Percentiles rank a stretch among this genome's conserved stretches.
phyloP scores from a whole-genome alignment of 2,113 vertebrate genomes.

The Nerophis ophidion region DNA sequence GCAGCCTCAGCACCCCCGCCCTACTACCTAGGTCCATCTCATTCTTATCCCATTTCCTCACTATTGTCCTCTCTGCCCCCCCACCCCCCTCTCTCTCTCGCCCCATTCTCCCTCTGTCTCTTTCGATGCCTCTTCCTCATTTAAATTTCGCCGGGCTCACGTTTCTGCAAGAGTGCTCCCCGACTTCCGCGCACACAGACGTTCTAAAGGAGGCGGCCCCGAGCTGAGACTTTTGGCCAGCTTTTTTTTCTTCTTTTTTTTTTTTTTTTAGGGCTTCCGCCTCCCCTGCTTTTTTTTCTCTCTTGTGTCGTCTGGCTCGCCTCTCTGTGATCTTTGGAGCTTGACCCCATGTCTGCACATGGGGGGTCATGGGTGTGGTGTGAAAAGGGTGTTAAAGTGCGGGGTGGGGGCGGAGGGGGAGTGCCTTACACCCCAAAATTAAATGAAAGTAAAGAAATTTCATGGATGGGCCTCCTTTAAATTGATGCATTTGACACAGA shows the following conservation, averaged over 20 bases:
- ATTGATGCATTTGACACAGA: constrained; percentile 19
- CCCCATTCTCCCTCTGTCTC: constrained; percentile 31
- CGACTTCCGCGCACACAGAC: constrained; percentile 63
- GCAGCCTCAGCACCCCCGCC: constrained; percentile 68
- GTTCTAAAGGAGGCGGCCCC: constrained; percentile 59
- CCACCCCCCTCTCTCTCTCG: neutral
- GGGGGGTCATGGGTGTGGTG: constrained; percentile 64
- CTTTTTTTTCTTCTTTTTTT: constrained; percentile 48
- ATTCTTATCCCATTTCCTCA: constrained; percentile 64
- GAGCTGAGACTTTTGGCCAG: constrained; percentile 55
- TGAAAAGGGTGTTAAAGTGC: constrained; percentile 53
- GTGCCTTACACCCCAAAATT: constrained; percentile 20
- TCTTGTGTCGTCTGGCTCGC: constrained; percentile 49
- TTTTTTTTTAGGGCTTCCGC: constrained; percentile 57
- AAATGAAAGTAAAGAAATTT: constrained; percentile 52
- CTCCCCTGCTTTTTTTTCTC: constrained; percentile 42
- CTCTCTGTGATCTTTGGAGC: constrained; percentile 76
- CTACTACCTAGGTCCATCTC: constrained; percentile 57
- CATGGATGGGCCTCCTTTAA: constrained; percentile 44
- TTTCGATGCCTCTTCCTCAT: constrained; percentile 68
- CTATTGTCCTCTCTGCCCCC: constrained; percentile 43
- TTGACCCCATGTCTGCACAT: constrained; percentile 72
- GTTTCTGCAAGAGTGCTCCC: constrained; percentile 96
- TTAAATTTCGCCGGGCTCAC: constrained; percentile 92
- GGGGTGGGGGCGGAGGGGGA: constrained; percentile 38